Evolutionary conservation across 2,113 vertebrate genomes (phyloP).

Genomic region (Aramus guarauna): DNA sequence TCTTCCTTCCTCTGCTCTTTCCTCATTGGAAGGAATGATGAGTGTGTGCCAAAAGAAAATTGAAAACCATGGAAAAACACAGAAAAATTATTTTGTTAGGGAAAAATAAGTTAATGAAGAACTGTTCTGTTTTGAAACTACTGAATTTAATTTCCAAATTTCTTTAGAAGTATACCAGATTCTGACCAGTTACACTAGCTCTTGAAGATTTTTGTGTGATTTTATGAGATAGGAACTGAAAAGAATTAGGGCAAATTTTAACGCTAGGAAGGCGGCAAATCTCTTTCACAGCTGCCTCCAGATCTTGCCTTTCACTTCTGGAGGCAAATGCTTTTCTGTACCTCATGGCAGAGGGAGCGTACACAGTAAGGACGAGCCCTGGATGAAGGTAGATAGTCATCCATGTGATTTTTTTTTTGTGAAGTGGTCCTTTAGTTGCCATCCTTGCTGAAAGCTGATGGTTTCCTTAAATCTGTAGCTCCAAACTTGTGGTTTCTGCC

Average conservation of each 20-base stretch:
- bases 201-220: background rate
- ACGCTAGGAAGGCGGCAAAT: background rate
- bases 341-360: background rate
- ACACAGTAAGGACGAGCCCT: background rate
- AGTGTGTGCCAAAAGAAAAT: slow-evolving; percentile 18
- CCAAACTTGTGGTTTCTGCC: background rate
- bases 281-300: background rate
- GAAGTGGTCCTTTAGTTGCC: background rate
- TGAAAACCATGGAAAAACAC: slow-evolving; percentile 20
- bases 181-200: background rate
- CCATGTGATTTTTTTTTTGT: background rate
- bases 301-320: background rate
- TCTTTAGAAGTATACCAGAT: background rate
- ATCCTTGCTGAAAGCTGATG: background rate
- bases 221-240: background rate
- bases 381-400: background rate
- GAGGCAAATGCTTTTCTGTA: background rate
- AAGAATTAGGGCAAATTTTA: background rate
- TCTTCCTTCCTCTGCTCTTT: slow-evolving; percentile 5
- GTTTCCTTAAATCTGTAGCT: background rate
- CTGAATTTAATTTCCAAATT: background rate
- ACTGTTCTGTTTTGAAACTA: slow-evolving; percentile 3
- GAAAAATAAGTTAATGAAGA: slow-evolving; percentile 36
- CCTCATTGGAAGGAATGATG: slow-evolving; percentile 18
- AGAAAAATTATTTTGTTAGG: slow-evolving; percentile 1